A percentile compares a stretch with the other conserved stretches of the same genome.
Conservation (phyloP, 2,888 invertebrate genomes). For the Hyppa rectilinea region DNA sequence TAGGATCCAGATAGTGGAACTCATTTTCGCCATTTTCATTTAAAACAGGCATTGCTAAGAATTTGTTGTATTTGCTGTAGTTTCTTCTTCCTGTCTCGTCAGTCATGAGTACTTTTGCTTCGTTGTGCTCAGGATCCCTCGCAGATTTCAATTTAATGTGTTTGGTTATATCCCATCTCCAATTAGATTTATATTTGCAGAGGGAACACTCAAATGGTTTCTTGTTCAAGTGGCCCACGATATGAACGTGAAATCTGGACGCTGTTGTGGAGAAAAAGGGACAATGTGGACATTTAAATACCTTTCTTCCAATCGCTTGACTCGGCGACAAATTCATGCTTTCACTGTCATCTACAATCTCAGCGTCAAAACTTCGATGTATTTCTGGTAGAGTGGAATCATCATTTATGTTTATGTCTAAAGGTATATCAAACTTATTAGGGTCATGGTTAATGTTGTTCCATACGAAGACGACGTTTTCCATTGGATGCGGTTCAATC, state of each 20-base stretch:
- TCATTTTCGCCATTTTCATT: constrained; percentile 90
- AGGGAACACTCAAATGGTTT: constrained; percentile 98
- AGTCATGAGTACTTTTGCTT: constrained; percentile 96
- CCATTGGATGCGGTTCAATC: constrained; percentile 93
- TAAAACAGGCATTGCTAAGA: constrained; percentile 92
- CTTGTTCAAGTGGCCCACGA: constrained; percentile 97
- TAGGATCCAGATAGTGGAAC: constrained; percentile 85
- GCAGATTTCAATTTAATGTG: constrained; percentile 97
- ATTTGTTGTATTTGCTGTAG: constrained; percentile 98
- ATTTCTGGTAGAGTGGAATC: constrained; percentile 85
- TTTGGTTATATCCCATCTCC: constrained; percentile 99
- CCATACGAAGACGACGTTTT: constrained; percentile 95
- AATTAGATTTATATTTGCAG: constrained; percentile 98
- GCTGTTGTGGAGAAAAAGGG: constrained; percentile 98
- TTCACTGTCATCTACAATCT: constrained; percentile 88
- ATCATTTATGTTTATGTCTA: constrained; percentile 86
- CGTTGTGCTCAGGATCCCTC: constrained; percentile 95
- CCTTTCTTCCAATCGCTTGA: constrained; percentile 93
- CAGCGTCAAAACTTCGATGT: constrained; percentile 80
- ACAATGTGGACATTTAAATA: constrained; percentile 98
- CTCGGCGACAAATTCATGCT: constrained; percentile 91
- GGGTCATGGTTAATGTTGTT: constrained; percentile 91
- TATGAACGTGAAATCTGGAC: constrained; percentile 97
- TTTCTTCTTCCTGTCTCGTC: constrained; percentile 97
- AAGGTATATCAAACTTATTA: constrained; percentile 83